Evolutionary conservation across 2,113 vertebrate species (phyloP).

Genomic region (Carassius gibelio): DNA sequence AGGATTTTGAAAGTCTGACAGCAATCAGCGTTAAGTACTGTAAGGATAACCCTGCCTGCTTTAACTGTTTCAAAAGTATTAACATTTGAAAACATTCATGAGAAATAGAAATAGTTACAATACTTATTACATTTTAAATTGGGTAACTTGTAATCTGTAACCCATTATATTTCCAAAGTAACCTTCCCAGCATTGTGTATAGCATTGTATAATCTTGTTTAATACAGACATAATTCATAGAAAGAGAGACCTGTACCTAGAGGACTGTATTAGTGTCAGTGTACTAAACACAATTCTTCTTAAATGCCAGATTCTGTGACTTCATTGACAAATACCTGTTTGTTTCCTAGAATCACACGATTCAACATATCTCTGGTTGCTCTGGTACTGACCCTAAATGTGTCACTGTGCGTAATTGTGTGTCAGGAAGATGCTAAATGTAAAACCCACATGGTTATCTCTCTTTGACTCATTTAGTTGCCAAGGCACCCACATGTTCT

Average conservation of each 20-base stretch:
- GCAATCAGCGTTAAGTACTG: too few species aligned
- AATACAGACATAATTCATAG: background rate
- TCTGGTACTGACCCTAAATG: constrained; percentile 3
- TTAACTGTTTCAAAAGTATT: too few species aligned
- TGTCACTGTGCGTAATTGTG: background rate
- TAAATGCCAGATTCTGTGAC: background rate
- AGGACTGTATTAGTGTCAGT: background rate
- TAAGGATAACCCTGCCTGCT: too few species aligned
- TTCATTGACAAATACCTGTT: background rate
- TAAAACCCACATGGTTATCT: constrained; percentile 26
- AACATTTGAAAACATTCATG: too few species aligned
- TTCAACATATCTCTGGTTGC: background rate
- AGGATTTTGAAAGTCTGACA: too few species aligned
- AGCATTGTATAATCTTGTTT: background rate
- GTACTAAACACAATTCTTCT: background rate
- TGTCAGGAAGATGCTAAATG: constrained; percentile 4
- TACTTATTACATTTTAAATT: too few species aligned
- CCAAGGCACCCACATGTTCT: constrained; percentile 61
- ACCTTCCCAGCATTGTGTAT: too few species aligned
- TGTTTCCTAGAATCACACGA: background rate
- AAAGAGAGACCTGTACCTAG: background rate
- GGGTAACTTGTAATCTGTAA: too few species aligned
- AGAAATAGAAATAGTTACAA: too few species aligned
- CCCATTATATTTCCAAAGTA: too few species aligned
- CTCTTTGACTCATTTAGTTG: constrained; percentile 59